A percentile compares a stretch with the other conserved stretches of the same genome.
Evolutionary conservation across 2,113 vertebrate genomes (phyloP).

Genomic region (Mionectes macconnelli): DNA sequence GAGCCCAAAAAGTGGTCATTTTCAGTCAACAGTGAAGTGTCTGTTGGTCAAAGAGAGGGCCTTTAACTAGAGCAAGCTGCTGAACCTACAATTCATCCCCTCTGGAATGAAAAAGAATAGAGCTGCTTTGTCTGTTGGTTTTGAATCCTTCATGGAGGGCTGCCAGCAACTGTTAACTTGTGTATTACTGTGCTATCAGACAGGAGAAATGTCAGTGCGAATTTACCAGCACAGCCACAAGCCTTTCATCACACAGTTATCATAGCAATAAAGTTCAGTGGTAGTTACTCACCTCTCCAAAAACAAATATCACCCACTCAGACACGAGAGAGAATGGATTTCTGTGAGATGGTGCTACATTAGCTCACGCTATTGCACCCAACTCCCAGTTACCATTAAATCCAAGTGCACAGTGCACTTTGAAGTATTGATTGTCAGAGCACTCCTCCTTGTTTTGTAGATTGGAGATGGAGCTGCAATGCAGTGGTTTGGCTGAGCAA

Average conservation of each 20-base stretch:
- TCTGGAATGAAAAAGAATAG: not conserved
- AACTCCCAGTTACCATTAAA: not conserved
- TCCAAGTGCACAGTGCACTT: not conserved
- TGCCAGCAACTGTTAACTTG: not conserved
- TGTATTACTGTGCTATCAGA: not conserved
- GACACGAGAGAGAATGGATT: not conserved
- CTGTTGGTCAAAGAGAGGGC: not conserved
- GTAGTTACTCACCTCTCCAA: not conserved
- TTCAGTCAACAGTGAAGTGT: not conserved
- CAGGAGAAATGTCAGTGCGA: not conserved
- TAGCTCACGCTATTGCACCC: not conserved
- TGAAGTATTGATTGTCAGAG: not conserved
- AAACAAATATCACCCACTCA: not conserved
- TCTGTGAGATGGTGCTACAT: not conserved
- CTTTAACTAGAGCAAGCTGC: not conserved
- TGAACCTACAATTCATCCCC: not conserved
- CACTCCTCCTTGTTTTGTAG: rapidly evolving
- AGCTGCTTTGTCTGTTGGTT: not conserved
- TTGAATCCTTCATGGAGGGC: not conserved
- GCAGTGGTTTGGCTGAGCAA: not conserved
- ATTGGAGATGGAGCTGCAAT: not conserved
- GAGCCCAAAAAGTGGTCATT: not conserved
- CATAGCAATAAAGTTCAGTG: not conserved
- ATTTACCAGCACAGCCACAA: not conserved
- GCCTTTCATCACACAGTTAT: conserved; percentile 21